Percentiles rank a stretch among this genome's conserved stretches.
phyloP scores from a whole-genome alignment of 2,888 invertebrate genomes.

The Cerastoderma edule region DNA sequence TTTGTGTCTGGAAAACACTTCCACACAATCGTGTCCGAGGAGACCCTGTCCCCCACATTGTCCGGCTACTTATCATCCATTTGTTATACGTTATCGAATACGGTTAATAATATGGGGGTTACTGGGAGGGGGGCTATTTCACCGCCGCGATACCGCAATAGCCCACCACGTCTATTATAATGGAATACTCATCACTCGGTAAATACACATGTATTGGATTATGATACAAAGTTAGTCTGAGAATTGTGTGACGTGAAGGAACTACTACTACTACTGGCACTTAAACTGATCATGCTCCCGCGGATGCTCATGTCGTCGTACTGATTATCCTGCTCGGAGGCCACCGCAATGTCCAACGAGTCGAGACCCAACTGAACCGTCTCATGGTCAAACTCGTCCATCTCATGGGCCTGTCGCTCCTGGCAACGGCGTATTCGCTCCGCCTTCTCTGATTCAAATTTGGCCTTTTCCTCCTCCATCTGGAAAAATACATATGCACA shows the following conservation, averaged over 20 bases:
- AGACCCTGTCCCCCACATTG: too few relatives aligned
- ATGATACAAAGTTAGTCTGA: constrained; percentile 35
- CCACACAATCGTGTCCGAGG: too few relatives aligned
- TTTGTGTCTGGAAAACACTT: too few relatives aligned
- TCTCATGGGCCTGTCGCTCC: constrained; percentile 94
- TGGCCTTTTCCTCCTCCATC: constrained; percentile 97
- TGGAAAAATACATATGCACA: constrained; percentile 84
- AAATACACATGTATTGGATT: constrained; percentile 8
- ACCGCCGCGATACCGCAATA: too few relatives aligned
- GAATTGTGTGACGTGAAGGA: constrained; percentile 78
- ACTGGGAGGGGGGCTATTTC: too few relatives aligned
- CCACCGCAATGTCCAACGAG: constrained; percentile 95
- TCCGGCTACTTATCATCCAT: too few relatives aligned
- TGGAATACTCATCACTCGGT: constrained; percentile 26
- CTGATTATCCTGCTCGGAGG: constrained; percentile 94
- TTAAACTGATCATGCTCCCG: constrained; percentile 96
- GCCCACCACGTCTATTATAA: too few relatives aligned
- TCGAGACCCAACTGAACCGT: constrained; percentile 96
- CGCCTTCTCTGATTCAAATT: constrained; percentile 95
- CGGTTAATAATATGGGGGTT: too few relatives aligned
- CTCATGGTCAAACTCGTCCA: constrained; percentile 97
- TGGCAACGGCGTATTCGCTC: constrained; percentile 95
- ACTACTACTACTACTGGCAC: constrained; percentile 95
- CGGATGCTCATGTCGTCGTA: constrained; percentile 93
- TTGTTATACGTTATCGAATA: too few relatives aligned